A percentile compares a stretch with the other conserved stretches of the same genome.
phyloP scores from a whole-genome alignment of 2,888 invertebrate species.

The Sesia apiformis region DNA sequence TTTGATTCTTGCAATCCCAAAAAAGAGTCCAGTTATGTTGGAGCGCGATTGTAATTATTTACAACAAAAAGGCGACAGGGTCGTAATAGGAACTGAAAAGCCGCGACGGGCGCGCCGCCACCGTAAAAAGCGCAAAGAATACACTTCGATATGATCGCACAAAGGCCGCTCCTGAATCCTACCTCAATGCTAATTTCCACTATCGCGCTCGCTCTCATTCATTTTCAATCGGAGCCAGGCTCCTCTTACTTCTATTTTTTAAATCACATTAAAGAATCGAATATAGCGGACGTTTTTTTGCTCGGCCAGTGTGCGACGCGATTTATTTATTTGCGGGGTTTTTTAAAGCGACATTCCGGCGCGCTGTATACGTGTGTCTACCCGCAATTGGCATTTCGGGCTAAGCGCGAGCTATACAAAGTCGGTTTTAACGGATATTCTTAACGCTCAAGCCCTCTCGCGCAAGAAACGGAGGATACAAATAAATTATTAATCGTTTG shows the following conservation, averaged over 20 bases:
- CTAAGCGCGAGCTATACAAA: constrained; percentile 72
- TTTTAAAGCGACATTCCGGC: constrained; percentile 73
- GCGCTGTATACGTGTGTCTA: constrained; percentile 73
- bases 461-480: constrained; percentile 68
- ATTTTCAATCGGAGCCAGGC: constrained; percentile 71
- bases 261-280: constrained; percentile 74
- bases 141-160: constrained; percentile 75
- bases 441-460: constrained; percentile 67
- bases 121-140: constrained; percentile 74
- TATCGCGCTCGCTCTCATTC: constrained; percentile 74
- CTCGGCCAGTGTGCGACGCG: constrained; percentile 64
- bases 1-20: not conserved
- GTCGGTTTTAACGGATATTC: constrained; percentile 74
- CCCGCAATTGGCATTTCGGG: constrained; percentile 73
- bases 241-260: constrained; percentile 70
- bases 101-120: constrained; percentile 44
- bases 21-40: constrained; percentile 23
- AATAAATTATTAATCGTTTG: constrained; percentile 76
- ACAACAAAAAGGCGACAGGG: constrained; percentile 62
- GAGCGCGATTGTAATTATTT: constrained; percentile 58
- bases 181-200: constrained; percentile 75
- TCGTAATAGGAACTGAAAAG: constrained; percentile 62
- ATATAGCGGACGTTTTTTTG: constrained; percentile 70
- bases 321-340: constrained; percentile 72
- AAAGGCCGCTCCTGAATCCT: constrained; percentile 72